Evolutionary conservation across 1,140 invertebrate genomes (phyloP), one percentile per base, ranked within the genome.

Genomic region (Anastatus disparis): DNA sequence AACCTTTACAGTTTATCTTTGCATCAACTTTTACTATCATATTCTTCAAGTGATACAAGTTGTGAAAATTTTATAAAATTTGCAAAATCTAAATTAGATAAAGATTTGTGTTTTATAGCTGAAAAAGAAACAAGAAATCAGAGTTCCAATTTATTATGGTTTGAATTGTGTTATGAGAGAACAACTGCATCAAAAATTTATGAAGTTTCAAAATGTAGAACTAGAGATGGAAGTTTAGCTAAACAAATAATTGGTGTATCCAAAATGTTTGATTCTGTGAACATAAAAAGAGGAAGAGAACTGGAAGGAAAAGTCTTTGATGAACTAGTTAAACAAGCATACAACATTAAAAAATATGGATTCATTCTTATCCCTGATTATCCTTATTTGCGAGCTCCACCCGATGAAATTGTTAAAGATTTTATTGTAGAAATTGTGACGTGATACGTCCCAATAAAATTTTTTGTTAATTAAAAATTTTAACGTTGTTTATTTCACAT

Each of bases 141-240:
- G 75, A 40, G 52, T 52, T 71, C 72, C 40, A 74, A 31, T 68
- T 15, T n/a, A 12, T 40, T 77, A 9, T 82, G 79, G 80, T 53
- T 71, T 67, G 77, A 80, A 62, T 65, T 81, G 29, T 67, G 77
- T 20, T 81, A 76, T 74, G 75, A 77, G 3, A 59, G 79, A 38
- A 77, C 82, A 10, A 82, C 81, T 29, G 80, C 81, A 13, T 82
- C 81, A n/a, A 81, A 77, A 67, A 59, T 78, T 0, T 77, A 81
- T 72, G 77, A 80, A 75, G 72, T 75, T 7, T 72, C 74, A 20
- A 40, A 74, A 17, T 84, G 81, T 72, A 76, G 77, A 68, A 80
- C 76, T 17, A 27, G 4, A 10, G 24, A 58, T 40, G 72, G 75
- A 27, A 74, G 73, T 24, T 65, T 75, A 22, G 70, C 81, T 15